Percentiles rank a stretch among this genome's conserved stretches.
These are phyloP conservation scores for Plebejus melissa DNA, from an alignment of 2,888 invertebrate species.

Conservation along the genomic window DNA sequence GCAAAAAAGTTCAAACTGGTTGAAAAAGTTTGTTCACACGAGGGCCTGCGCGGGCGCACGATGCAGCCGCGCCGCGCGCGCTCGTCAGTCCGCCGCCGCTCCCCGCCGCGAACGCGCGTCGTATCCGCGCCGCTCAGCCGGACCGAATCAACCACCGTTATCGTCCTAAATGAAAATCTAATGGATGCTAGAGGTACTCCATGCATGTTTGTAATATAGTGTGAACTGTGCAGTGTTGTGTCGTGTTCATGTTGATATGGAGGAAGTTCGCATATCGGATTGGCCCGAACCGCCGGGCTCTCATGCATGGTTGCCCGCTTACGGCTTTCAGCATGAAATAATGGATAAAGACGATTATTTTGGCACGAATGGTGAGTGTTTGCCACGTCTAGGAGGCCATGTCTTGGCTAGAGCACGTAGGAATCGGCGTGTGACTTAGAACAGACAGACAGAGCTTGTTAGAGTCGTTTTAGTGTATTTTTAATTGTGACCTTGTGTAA, in stretches of 20 bases:
- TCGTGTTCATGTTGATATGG: conserved; percentile 75
- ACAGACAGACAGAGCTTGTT: not conserved
- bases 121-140: conserved; percentile 41
- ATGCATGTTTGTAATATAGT: conserved; percentile 71
- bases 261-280: conserved; percentile 82
- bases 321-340: conserved; percentile 85
- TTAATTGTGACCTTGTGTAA: conserved; percentile 23
- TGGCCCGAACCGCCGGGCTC: conserved; percentile 84
- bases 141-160: conserved; percentile 65
- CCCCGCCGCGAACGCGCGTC: conserved; percentile 61
- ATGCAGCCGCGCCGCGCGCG: conserved; percentile 54
- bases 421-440: conserved; percentile 3
- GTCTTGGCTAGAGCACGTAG: conserved; percentile 42
- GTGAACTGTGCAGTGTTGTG: conserved; percentile 73
- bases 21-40: conserved; percentile 42
- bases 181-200: conserved; percentile 75
- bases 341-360: conserved; percentile 82
- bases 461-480: conserved; percentile 2
- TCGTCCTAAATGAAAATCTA: conserved; percentile 73
- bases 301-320: conserved; percentile 89
- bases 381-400: conserved; percentile 38
- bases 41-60: conserved; percentile 52
- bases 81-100: conserved; percentile 59
- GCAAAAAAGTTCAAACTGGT: conserved; percentile 40
- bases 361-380: conserved; percentile 80